Evolutionary conservation across 2,888 invertebrate species (phyloP), one percentile per base, ranked within the genome.

Genomic region (Diarsia rubi): DNA sequence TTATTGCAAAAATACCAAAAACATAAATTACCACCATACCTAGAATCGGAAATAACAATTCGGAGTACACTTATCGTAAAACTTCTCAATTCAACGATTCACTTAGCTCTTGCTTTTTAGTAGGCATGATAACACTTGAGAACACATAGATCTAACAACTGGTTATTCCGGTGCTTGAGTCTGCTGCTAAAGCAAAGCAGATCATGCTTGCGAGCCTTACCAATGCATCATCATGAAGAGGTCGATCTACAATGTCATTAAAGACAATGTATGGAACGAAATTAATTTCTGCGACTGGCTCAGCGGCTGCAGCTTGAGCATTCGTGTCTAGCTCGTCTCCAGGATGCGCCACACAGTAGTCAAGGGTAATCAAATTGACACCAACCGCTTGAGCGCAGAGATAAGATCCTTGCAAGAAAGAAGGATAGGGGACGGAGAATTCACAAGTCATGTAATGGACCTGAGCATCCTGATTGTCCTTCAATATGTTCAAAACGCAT

Each of bases 381-480:
- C 95, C 95, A n/a, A 87, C 89, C 1, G 85, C 84, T 42, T 88
- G 82, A 42, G 93, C 95, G 69, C 96, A 96, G 0, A 62, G 52
- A 69, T 95, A 94, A 27, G 91, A 91, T 14, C 92, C 89, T 63
- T 86, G 86, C 0, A 64, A 3, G 63, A 85, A 93, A 0, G 92
- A 82, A 2, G 94, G 93, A 27, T 73, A 88, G 0, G 94, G 92
- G 1, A 83, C 59, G 0, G 90, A 75, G 64, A 94, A 95, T 81
- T 97, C 96, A 76, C 96, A 97, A 14, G 60, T 81, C 93, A 96
- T 95, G 81, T 95, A 96, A 8, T 91, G 81, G 31, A 96, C 73
- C 82, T 93, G 93, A n/a, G 92, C 92, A 0, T 90, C 92, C 77
- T 93, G 93, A 73, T 95, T 89, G 5, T 81, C 91, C 37, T 86